These are phyloP conservation scores for Microcebus tavaratra DNA, from an alignment of 2,113 vertebrate genomes.

Conservation along the genomic window DNA sequence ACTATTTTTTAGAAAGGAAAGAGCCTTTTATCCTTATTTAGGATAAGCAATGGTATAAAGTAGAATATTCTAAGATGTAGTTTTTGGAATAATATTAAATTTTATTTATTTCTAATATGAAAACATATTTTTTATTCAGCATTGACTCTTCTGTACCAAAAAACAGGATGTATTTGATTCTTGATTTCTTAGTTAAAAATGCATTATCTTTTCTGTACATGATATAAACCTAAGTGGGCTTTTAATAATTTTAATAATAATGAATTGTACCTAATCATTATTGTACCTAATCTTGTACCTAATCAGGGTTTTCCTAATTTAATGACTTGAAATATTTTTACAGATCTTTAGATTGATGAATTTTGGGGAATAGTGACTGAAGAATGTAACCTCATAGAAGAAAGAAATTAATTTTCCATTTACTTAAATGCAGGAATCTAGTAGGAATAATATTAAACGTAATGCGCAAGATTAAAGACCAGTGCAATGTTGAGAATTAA, in stretches of 20 bases:
- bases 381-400: not conserved
- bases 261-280: not conserved
- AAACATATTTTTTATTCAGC: not conserved
- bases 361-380: constrained; percentile 14
- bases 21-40: not conserved
- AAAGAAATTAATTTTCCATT: not conserved
- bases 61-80: not conserved
- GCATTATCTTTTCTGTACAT: not conserved
- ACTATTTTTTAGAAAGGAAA: not conserved
- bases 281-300: not conserved
- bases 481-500: not conserved
- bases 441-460: not conserved
- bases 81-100: constrained; percentile 32
- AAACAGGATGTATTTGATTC: not conserved
- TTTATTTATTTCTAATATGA: constrained; percentile 50
- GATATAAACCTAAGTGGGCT: constrained; percentile 8
- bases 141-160: not conserved
- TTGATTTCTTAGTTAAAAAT: constrained; percentile 39
- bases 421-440: not conserved
- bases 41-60: not conserved
- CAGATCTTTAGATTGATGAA: not conserved
- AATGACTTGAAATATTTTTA: constrained; percentile 13
- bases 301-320: not conserved
- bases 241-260: constrained; percentile 40
- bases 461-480: not conserved